A percentile compares a stretch with the other conserved stretches of the same genome.
Conservation (phyloP, 2,888 invertebrate species). For the Mimumesa dahlbomi region DNA sequence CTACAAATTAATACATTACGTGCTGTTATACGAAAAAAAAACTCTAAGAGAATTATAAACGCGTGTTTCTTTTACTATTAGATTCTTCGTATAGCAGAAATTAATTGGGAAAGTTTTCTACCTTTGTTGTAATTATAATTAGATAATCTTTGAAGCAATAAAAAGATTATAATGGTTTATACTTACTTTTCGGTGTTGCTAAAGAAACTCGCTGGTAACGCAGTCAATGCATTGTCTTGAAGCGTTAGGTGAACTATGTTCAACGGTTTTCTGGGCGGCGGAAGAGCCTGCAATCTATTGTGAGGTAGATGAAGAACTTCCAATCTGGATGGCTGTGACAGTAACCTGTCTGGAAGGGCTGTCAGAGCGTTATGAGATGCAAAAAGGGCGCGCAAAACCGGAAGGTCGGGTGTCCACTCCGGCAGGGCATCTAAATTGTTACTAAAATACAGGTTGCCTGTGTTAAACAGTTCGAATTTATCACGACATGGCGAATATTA, state of each 20-base stretch:
- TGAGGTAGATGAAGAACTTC: conserved; percentile 89
- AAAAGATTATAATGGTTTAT: too few species aligned
- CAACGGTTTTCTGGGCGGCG: conserved; percentile 87
- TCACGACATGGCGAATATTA: background rate
- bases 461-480: too few species aligned
- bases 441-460: too few species aligned
- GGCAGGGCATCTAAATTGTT: conserved; percentile 88
- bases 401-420: conserved; percentile 89
- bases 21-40: too few species aligned
- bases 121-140: too few species aligned
- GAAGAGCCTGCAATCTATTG: conserved; percentile 88
- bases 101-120: too few species aligned
- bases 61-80: too few species aligned
- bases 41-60: too few species aligned
- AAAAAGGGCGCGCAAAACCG: conserved; percentile 86
- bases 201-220: conserved; percentile 89
- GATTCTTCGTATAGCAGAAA: too few species aligned
- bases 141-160: too few species aligned
- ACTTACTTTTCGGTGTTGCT: conserved; percentile 81
- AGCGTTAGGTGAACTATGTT: conserved; percentile 85
- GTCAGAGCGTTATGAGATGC: conserved; percentile 88
- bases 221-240: conserved; percentile 89
- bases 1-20: too few species aligned
- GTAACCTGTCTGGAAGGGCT: conserved; percentile 87
- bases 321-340: conserved; percentile 88